These are phyloP conservation scores for Lithophane ornitopus DNA, from an alignment of 2,888 invertebrate species.

Conservation along the genomic window DNA sequence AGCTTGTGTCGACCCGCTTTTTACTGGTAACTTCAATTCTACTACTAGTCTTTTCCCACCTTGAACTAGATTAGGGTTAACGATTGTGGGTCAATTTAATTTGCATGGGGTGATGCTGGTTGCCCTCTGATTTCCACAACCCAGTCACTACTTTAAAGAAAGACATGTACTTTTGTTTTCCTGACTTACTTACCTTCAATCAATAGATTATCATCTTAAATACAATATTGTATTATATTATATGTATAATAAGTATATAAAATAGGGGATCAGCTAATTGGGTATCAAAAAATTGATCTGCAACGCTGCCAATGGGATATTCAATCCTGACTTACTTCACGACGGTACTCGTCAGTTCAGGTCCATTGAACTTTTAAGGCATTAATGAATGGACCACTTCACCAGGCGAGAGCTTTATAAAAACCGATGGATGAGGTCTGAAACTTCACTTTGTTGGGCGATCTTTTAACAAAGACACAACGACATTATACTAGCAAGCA, in stretches of 20 bases:
- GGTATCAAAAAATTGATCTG: background rate
- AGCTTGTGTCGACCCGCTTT: constrained; percentile 91
- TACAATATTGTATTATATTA: too few relatives aligned
- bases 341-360: background rate
- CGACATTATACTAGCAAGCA: constrained; percentile 5
- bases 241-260: too few relatives aligned
- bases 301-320: background rate
- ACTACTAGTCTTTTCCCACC: background rate
- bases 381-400: background rate
- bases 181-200: background rate
- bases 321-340: background rate
- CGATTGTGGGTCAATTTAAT: background rate
- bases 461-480: too few relatives aligned
- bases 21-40: constrained; percentile 87
- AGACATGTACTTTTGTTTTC: background rate
- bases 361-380: background rate
- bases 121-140: background rate
- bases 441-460: background rate
- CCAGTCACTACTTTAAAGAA: background rate
- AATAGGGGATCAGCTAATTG: too few relatives aligned
- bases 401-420: background rate
- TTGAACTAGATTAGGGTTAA: background rate
- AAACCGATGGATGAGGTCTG: background rate
- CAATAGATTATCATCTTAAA: background rate
- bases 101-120: background rate